Evolutionary conservation across 2,888 invertebrate species (phyloP), one percentile per base, ranked within the genome.

Genomic region (Pollenia amentaria): DNA sequence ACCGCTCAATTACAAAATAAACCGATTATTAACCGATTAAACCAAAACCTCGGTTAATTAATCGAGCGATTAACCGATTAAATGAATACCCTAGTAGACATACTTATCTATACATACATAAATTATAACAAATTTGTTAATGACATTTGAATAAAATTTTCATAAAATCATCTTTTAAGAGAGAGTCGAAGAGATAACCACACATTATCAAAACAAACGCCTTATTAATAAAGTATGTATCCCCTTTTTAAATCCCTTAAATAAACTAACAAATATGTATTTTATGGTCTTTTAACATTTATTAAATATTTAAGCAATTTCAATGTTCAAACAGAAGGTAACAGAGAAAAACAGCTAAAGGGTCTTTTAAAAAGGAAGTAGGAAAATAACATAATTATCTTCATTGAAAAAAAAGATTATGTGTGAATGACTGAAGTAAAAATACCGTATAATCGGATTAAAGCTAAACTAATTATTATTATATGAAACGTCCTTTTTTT

Each of bases 401-500:
- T 77, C 62, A 46, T 42, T 2, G 14, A 42, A 69, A 10, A 21
- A n/a, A 46, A 42, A 11, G 51, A 4, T n/a, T 76, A 29, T 69
- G 65, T 42, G 76, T 70, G 48, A 72, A 64, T 79, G 53, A 73
- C 42, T 73, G 70, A 67, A 80, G 76, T 81, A 62, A 84, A 73
- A 87, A 87, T 80, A 53, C 76, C 84, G 81, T 87, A 76, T 84
- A 87, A 87, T 87, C 84, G 67, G 87, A 84, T 87, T 87, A 87
- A 86, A 84, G 73, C 84, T 67, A 87, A 80, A 84, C 80, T 84
- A 84, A 87, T 87, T 87, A 87, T 81, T 73, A 51, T 72, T 72
- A 16, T 64, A 73, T 80, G 53, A 38, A 53, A 69, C 18, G 80
- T 77, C 76, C 83, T 65, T 76, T 82, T 76, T 64, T 21, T 65